Percentiles rank a stretch among this genome's conserved stretches.
Conservation (phyloP, 2,888 invertebrate genomes). For the Nasonia oneida region DNA sequence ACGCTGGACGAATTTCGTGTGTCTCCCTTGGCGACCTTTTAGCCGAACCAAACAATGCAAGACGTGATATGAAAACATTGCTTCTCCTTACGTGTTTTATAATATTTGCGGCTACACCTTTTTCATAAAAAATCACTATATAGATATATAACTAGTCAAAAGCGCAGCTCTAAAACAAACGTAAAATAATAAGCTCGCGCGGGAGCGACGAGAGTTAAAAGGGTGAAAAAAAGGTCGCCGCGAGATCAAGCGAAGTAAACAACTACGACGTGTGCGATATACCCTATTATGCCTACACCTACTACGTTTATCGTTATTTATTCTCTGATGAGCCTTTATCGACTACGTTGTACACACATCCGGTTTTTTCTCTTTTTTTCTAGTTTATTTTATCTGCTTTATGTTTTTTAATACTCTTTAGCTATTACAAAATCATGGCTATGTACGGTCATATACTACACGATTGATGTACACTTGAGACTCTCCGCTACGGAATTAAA, state of each 20-base stretch:
- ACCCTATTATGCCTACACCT: neutral
- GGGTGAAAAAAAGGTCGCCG: neutral
- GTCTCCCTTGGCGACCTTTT: conserved; percentile 5
- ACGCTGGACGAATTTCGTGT: conserved; percentile 23
- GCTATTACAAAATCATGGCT: conserved; percentile 26
- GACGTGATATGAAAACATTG: neutral
- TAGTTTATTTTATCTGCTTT: neutral
- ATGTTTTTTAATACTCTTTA: neutral
- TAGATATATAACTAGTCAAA: neutral
- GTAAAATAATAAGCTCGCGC: neutral
- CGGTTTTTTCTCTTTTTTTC: neutral
- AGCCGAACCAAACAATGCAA: neutral
- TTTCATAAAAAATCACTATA: neutral
- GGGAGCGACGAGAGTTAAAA: neutral
- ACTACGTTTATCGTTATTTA: conserved; percentile 20
- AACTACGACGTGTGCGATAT: conserved; percentile 2
- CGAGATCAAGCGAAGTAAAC: conserved; percentile 11
- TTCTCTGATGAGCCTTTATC: neutral
- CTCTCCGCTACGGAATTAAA: conserved; percentile 33
- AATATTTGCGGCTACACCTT: neutral
- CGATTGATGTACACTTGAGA: neutral
- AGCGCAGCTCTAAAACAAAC: neutral
- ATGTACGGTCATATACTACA: neutral
- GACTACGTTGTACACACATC: neutral
- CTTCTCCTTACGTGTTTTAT: neutral